These are phyloP conservation scores for Amblyraja radiata DNA, from an alignment of 2,797 vertebrate genomes.

Conservation along the genomic window DNA sequence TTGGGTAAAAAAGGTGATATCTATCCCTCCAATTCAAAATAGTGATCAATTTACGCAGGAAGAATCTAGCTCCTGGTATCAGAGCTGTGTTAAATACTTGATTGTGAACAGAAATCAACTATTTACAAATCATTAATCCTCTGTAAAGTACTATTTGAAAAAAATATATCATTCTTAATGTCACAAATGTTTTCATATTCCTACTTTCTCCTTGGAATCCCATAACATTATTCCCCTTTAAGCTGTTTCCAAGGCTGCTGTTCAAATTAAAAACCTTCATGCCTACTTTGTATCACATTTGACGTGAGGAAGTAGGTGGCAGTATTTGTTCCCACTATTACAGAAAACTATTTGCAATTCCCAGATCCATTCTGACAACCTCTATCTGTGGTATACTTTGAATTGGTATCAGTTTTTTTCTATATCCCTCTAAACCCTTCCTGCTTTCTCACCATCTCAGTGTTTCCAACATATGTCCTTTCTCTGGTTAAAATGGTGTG, in stretches of 20 bases:
- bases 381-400: background rate
- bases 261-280: background rate
- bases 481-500: background rate
- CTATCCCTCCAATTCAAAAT: background rate
- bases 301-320: background rate
- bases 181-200: background rate
- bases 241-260: background rate
- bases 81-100: background rate
- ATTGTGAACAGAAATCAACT: background rate
- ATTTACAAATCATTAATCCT: background rate
- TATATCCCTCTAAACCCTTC: background rate
- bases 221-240: background rate
- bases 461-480: too few species aligned
- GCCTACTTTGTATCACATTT: background rate
- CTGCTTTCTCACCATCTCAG: background rate
- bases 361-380: too few species aligned
- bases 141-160: background rate
- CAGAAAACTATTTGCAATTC: background rate
- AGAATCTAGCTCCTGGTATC: background rate
- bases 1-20: background rate
- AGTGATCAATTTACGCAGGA: too few species aligned
- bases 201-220: background rate
- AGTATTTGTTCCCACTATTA: background rate
- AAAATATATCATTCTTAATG: background rate
- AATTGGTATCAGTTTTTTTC: background rate